Conservation (phyloP, 2,113 vertebrate genomes). For the Apus apus region DNA sequence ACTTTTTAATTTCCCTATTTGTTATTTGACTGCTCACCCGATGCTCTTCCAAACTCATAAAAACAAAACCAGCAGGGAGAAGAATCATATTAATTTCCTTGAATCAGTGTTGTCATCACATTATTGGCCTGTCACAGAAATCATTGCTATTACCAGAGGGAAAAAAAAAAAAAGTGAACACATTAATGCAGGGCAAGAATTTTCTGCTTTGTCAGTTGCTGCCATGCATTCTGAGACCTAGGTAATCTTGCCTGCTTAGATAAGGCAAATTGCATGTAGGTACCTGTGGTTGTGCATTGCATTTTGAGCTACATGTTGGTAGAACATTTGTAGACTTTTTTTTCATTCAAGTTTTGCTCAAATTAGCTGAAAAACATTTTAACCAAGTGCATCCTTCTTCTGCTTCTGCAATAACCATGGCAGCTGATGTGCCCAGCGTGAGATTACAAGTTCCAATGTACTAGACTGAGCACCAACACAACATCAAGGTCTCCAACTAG, state of each 20-base stretch:
- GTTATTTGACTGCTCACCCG: neutral
- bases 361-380: neutral
- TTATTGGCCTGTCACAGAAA: neutral
- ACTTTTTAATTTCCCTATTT: neutral
- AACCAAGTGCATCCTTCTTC: neutral
- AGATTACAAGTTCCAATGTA: neutral
- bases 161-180: neutral
- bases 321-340: neutral
- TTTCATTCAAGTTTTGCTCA: neutral
- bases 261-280: neutral
- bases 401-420: neutral
- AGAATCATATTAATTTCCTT: neutral
- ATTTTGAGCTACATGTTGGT: rapidly evolving
- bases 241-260: neutral
- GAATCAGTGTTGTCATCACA: neutral
- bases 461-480: neutral
- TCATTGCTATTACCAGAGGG: neutral
- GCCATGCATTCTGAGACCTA: neutral
- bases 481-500: neutral
- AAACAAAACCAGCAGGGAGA: neutral
- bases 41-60: neutral
- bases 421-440: neutral
- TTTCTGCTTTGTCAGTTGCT: neutral
- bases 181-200: neutral
- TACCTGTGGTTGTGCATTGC: neutral